Evolutionary conservation across 1,140 invertebrate species (phyloP), one percentile per base, ranked within the genome.

Genomic region (Drusus annulatus): DNA sequence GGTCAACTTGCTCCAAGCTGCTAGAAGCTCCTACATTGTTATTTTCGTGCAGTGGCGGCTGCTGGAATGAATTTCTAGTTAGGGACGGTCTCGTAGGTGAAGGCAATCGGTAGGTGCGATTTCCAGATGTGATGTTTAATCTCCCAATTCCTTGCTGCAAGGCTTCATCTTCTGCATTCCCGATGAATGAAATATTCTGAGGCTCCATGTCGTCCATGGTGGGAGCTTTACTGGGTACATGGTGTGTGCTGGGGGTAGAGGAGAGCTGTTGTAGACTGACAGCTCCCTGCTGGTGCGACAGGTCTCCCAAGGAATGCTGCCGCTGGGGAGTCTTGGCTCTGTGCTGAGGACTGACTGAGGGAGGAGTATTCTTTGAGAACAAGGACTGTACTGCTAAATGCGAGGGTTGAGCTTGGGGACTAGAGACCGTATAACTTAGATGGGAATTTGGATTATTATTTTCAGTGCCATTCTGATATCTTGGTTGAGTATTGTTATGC

Each of bases 121-220:
- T 96, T 51, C 96, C 96, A 15, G 95, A 96, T 10, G 95, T 95
- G 71, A 97, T 97, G 86, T 96, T 94, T 75, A 96, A 89, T 78
- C 92, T 90, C 84, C 93, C 92, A 81, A 96, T 91, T 80, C 93
- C 92, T 85, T 92, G 90, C 13, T 90, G 86, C 3, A 93, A 86
- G 13, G 92, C 92, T 84, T 93, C 91, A 78, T 90, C 88, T 63
- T 90, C 88, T 0, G 88, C 89, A 86, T 93, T 93, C 87, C 95
- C 96, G 84, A 97, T 97, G 85, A 97, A 98, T 36, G 96, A 97
- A 83, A 97, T 96, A 90, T 95, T 96, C 87, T 97, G 96, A 8
- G 96, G 96, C 85, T 96, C 96, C 95, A 96, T 96, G 84, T 96
- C 95, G 86, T 95, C 94, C 58, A 91, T 91, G 84, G 94, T 88